Base-by-base conservation (phyloP, 2,113 vertebrate species). In the Podarcis raffonei region DNA sequence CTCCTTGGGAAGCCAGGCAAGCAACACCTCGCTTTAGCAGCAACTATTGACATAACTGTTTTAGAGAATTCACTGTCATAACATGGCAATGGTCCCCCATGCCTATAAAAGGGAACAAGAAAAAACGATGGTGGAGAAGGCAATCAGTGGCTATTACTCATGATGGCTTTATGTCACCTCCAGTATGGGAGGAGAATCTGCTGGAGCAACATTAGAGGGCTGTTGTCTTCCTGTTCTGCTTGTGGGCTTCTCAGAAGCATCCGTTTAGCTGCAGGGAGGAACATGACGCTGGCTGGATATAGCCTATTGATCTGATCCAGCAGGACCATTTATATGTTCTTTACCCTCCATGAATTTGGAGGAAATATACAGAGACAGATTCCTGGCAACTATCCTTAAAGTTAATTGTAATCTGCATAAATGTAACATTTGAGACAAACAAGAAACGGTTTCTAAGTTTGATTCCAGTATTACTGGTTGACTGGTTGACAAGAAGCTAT, bases 351-450 rank as follows among this genome's bases (percentile, higher is more conserved):
- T 85, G 35, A 87, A n/a, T 85, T 93, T 25, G 68, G 1, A 8
- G 5, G 5, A 85, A 80, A 23, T 13, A 90, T 84, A 81, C 86
- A 69, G 9, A 23, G 13, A 42, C 69, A 7, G 30, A 90, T 71
- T 1, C 18, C 53, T 53, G 86, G 30, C 9, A 82, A 88, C 82
- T 35, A 20, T 23, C 5, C 59, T 83, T 80, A 16, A 83, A 71
- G 65, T 25, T 9, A 53, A 68, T 81, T 75, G 71, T 59, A 68
- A 77, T 77, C 27, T 82, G 86, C 4, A 93, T 89, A 85, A 72
- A 68, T 3, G 15, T 87, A 59, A 59, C 2, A 87, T 13, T 66
- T n/a, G 39, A 69, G 13, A 8, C 37, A 71, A 82, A 39, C 83
- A 87, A 86, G 82, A 12, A 77, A 87, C 0, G 39, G 27, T 42